Evolutionary conservation across 2,797 vertebrate genomes (phyloP), one percentile per base, ranked within the genome.

Genomic region (Glossophaga mutica): DNA sequence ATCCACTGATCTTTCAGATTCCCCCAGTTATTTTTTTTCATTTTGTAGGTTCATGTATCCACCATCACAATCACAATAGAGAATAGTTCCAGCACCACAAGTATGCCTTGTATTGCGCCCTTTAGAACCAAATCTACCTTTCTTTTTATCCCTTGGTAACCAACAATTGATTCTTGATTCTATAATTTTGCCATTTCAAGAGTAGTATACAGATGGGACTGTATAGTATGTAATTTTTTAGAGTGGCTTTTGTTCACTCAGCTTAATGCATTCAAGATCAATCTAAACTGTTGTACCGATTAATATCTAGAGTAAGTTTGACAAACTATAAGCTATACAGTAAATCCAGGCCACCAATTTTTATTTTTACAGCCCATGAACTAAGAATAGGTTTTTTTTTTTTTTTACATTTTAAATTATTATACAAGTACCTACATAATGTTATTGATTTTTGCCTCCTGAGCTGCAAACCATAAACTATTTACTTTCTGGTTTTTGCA

Each of bases 161-260:
- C 37, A 87, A 83, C 21, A 24, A 87, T 84, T 26, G 86, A 48
- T 52, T 85, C 55, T 79, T 1, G 6, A 74, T 85, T 85, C 34
- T 74, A 16, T 52, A 84, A 76, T 87, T 93, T 81, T 89, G 26
- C 34, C 37, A 85, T 85, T 89, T 95, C 11, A 82, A 88, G 77
- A 65, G 29, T 6, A 74, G 32, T n/a, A 79, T 24, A n/a, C 14
- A 73, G 50, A 89, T 52, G 11, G 32, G 83, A 87, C 59, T 68
- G 81, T 34, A 48, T 0, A 48, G 44, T 74, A 90, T 16, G 2
- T 39, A 68, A 92, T 50, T 37, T 86, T 87, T 65, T 42, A 55
- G 26, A 76, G 59, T 70, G 15, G 3, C 48, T 71, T 81, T 74
- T 74, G 76, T 32, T 37, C 14, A 50, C 2, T 82, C 39, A 89